Base-by-base conservation (phyloP, 1,140 invertebrate genomes). In the Caerostris extrusa region DNA sequence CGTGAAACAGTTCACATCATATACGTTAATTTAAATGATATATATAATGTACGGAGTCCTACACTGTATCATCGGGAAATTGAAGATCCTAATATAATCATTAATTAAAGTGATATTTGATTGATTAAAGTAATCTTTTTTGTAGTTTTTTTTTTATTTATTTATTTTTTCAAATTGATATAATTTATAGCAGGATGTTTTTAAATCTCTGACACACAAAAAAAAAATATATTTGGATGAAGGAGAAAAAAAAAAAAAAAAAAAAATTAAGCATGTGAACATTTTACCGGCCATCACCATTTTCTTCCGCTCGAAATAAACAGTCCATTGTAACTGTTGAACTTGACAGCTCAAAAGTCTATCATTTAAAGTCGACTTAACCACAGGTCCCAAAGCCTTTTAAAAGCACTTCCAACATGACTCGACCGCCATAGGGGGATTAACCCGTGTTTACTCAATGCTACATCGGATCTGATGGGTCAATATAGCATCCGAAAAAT, bases 241-340 rank as follows among this genome's bases (percentile, higher is more conserved):
- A 4, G 3, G 69, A 3, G 69, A 71, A 19, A 71, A 5, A 77
- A 12, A 77, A 10, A 50, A 10, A n/a, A 34, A 34, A 34, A 34
- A 34, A 34, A 34, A 34, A 34, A 34, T 34, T n/a, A 50, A 34
- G 19, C 34, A 50, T 71, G 7, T 17, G 81, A 83, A 10, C 7
- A 7, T 57, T 14, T 34, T 19, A 57, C 14, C 14, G 56, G 8
- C 14, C 14, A 34, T 34, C 34, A 34, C 34, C 34, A 34, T 34
- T 34, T 57, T 6, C 17, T 71, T 56, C 61, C 87, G 55, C 19
- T 53, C 61, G 64, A 90, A 90, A 90, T 90, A 90, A 90, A 90
- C 67, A 90, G 34, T 12, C 61, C n/a, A 64, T 90, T 90, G 55
- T 57, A 58, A 55, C n/a, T 57, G 55, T 56, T 57, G 56, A 57